Evolutionary conservation across 2,797 vertebrate species (phyloP), one percentile per base, ranked within the genome.

Genomic region (Perodicticus potto): DNA sequence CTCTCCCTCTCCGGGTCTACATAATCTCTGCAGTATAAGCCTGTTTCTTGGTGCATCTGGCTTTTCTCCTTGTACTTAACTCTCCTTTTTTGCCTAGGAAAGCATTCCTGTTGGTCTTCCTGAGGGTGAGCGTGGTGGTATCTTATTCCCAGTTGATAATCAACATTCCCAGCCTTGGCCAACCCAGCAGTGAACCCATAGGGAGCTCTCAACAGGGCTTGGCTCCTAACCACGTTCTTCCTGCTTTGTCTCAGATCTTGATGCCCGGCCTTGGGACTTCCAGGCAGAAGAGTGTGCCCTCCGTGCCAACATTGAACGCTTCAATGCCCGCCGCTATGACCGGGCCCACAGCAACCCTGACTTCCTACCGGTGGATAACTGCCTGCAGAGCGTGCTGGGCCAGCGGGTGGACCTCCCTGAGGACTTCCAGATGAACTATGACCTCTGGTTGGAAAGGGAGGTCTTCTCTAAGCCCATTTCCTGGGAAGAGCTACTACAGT

Each of bases 391-490:
- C 5, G 99, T 99, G 69, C 98, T 99, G 95, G 99, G 99, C 80
- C 99, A 99, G 95, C 97, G 98, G 0, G 98, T 99, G 59, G 99
- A 99, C 7, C 98, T 99, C 65, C 99, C 99, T 0, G 99, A 99
- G 97, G 99, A 99, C 78, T 99, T 99, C 97, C 99, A 99, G 97
- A 98, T 99, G 98, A 99, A 99, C 98, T 99, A 99, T 17, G 99
- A 99, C 97, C 98, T 99, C n/a, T 99, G 99, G 99, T 97, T 99
- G 59, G 99, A 99, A 95, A 94, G 99, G 77, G 99, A 99, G 97
- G 99, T 99, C 32, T 99, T 99, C 97, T 99, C 99, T 94, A 98
- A 99, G 59, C 99, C 99, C 87, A 99, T 99, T 98, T 99, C 98
- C 80, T 99, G 99, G 99, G 99, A 99, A 92, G 99, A 99, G 96